These are phyloP conservation scores for Lacanobia oleracea DNA, from an alignment of 2,888 invertebrate species.

Conservation along the genomic window DNA sequence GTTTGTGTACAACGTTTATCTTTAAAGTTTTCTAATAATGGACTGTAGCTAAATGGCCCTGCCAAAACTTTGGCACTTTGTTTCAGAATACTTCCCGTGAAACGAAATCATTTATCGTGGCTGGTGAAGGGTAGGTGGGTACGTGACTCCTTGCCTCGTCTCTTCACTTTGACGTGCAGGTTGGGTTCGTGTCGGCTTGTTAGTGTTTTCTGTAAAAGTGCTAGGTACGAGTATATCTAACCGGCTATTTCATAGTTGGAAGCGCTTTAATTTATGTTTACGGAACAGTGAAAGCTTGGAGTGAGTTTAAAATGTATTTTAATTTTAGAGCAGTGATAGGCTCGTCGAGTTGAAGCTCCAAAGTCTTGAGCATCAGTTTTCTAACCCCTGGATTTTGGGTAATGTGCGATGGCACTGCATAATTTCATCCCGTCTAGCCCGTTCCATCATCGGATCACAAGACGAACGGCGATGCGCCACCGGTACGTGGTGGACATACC, in stretches of 20 bases:
- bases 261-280: constrained; percentile 50
- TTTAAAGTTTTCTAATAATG: constrained; percentile 77
- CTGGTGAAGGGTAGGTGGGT: constrained; percentile 32
- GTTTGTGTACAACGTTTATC: constrained; percentile 67
- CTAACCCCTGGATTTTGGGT: too few relatives aligned
- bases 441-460: too few relatives aligned
- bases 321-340: neutral
- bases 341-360: too few relatives aligned
- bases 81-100: constrained; percentile 61
- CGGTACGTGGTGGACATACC: too few relatives aligned
- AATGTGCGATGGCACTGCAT: too few relatives aligned
- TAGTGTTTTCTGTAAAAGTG: constrained; percentile 47
- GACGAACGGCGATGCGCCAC: too few relatives aligned
- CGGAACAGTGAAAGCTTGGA: constrained; percentile 15
- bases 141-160: constrained; percentile 37
- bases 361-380: too few relatives aligned
- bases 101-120: constrained; percentile 63
- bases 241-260: constrained; percentile 29
- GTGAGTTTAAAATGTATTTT: constrained; percentile 14
- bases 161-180: constrained; percentile 50
- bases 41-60: constrained; percentile 66
- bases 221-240: constrained; percentile 25
- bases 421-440: too few relatives aligned
- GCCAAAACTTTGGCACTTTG: constrained; percentile 68
- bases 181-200: constrained; percentile 57